phyloP scores from a whole-genome alignment of 2,888 invertebrate species.

The Drosophila subsilvestris region DNA sequence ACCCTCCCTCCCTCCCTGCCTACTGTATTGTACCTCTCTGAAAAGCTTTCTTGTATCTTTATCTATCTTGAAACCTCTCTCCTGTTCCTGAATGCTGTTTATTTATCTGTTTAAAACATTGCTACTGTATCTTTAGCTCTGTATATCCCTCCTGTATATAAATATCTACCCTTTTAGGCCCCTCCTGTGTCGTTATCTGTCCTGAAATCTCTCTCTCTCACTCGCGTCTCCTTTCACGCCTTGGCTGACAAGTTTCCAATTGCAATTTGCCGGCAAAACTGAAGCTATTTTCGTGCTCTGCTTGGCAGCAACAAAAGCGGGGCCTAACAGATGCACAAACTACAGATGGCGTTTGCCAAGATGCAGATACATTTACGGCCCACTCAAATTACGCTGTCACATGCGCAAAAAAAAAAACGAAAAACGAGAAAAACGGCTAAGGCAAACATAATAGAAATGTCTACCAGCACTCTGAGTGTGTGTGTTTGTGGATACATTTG shows the following conservation, averaged over 20 bases:
- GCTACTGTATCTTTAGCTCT: background rate
- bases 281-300: constrained; percentile 75
- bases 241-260: constrained; percentile 67
- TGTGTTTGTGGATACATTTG: constrained; percentile 58
- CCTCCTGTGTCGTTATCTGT: background rate
- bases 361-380: constrained; percentile 57
- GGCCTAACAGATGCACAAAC: constrained; percentile 18
- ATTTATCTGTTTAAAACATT: background rate
- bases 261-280: constrained; percentile 43
- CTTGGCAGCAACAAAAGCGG: constrained; percentile 72
- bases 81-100: background rate
- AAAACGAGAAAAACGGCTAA: background rate
- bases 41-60: no score
- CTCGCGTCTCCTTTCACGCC: constrained; percentile 2
- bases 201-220: constrained; percentile 10
- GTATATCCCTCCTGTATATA: background rate
- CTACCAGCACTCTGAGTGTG: background rate
- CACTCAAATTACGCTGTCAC: constrained; percentile 70
- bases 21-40: background rate
- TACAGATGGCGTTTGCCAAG: constrained; percentile 36
- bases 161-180: background rate
- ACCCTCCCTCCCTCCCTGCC: constrained; percentile 5
- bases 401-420: constrained; percentile 37
- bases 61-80: no score
- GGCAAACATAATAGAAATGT: constrained; percentile 51